Evolutionary conservation across 2,113 vertebrate species (phyloP).

Genomic region (Ictidomys tridecemlineatus): DNA sequence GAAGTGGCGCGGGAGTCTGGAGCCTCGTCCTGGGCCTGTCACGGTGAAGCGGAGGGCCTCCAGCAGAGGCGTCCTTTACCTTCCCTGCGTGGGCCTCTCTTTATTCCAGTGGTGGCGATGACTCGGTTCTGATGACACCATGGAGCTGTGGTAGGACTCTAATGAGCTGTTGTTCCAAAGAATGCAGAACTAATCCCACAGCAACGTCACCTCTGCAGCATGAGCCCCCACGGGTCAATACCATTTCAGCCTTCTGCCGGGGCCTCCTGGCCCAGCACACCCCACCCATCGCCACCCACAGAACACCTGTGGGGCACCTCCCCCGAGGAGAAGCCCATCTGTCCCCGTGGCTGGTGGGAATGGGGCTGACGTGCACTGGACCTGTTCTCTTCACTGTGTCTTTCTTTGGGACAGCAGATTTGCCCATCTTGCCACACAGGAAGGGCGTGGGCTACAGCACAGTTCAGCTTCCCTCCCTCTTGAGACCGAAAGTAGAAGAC

Average conservation of each 20-base stretch:
- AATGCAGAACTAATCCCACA: background rate
- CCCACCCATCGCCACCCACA: background rate
- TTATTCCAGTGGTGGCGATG: background rate
- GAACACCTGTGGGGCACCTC: fast-evolving
- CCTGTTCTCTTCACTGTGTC: too few relatives aligned
- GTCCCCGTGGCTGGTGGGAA: too few relatives aligned
- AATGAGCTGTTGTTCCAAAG: background rate
- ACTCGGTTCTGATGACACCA: background rate
- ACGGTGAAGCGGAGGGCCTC: background rate
- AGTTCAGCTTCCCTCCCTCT: background rate
- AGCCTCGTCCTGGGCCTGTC: background rate
- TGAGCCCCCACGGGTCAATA: too few relatives aligned
- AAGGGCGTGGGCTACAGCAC: too few relatives aligned
- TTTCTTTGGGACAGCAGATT: background rate
- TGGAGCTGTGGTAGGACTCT: background rate
- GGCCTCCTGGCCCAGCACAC: background rate
- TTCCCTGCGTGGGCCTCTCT: background rate
- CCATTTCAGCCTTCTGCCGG: background rate
- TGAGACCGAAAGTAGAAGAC: fast-evolving
- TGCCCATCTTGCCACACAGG: background rate
- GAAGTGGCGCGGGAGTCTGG: background rate
- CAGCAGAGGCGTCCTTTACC: background rate
- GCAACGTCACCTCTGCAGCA: background rate
- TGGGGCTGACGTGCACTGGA: background rate
- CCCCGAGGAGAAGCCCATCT: too few relatives aligned